Percentiles rank a stretch among this genome's conserved stretches.
These are phyloP conservation scores for Tangara arthus DNA, from an alignment of 2,797 vertebrate species.

Conservation along the genomic window DNA sequence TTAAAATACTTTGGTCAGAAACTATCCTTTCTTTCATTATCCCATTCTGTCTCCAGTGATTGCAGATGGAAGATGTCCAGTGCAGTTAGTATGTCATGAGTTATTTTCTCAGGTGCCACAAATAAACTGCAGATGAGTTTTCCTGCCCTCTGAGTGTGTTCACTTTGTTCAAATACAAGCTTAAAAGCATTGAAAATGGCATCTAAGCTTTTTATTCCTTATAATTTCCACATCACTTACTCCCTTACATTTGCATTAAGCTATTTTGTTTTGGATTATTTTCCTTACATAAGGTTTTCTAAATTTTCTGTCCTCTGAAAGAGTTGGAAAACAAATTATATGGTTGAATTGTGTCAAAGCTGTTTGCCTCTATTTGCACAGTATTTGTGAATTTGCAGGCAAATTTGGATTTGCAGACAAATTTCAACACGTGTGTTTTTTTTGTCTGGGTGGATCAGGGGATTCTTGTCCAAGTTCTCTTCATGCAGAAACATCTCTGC, in stretches of 20 bases:
- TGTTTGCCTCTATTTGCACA: background rate
- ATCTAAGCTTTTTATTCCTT: background rate
- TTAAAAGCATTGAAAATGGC: background rate
- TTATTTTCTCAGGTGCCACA: background rate
- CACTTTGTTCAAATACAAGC: background rate
- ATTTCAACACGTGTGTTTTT: background rate
- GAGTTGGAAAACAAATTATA: background rate
- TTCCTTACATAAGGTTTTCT: background rate
- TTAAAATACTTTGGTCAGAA: background rate
- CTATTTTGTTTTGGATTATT: background rate
- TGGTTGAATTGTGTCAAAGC: background rate
- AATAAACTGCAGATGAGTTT: background rate
- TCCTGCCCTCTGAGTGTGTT: background rate
- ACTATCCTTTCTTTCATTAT: background rate
- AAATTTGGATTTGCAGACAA: background rate
- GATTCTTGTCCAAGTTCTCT: background rate
- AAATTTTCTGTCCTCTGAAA: background rate
- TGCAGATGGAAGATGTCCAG: background rate
- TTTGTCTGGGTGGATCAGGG: background rate
- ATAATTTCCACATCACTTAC: background rate
- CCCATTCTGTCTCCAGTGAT: background rate
- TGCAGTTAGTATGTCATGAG: background rate
- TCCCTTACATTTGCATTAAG: background rate
- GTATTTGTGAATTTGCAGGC: background rate
- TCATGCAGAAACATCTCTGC: background rate